Evolutionary conservation across 2,888 invertebrate species (phyloP), one percentile per base, ranked within the genome.

Genomic region (Trichopoda pennipes): DNA sequence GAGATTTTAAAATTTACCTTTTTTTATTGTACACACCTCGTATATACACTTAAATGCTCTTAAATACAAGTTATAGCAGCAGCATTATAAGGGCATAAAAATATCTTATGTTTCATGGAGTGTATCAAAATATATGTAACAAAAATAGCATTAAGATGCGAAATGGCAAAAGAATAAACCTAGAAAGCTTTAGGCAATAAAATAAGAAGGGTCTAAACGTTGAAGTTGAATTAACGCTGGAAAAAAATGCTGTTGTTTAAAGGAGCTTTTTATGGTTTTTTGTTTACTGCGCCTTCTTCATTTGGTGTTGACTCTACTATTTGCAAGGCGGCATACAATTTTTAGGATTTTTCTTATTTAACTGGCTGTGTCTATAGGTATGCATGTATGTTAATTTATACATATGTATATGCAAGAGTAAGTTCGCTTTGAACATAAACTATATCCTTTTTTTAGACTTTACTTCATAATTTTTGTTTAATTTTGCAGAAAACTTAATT

Each of bases 191-290:
- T 21, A n/a, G n/a, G 63, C 32, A 72, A 58, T 61, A 32, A 35
- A 47, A 55, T 38, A 53, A 70, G 58, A 66, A 66, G 17, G 63
- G 16, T 53, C 66, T 75, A 82, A 82, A 70, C 53, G 55, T 72
- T 78, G 81, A 75, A 80, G 81, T 81, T 80, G 82, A 85, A 84
- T 84, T 83, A 81, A 72, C 72, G 80, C 72, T 61, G 76, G 77
- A 77, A 72, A 68, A n/a, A 72, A 64, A 60, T 49, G 19, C 64
- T 74, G 19, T 49, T 73, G n/a, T n/a, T 35, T 21, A 2, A 70
- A 44, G 47, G 21, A 23, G 61, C 42, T 58, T 77, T 63, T 76
- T 38, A 1, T 49, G 38, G 7, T 7, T 38, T 12, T 10, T 23
- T 47, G 6, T 28, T 21, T 55, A 7, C 14, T 35, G 44, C 32